A percentile compares a stretch with the other conserved stretches of the same genome.
phyloP scores from a whole-genome alignment of 2,113 vertebrate genomes.

The Ancistrus triradiatus region DNA sequence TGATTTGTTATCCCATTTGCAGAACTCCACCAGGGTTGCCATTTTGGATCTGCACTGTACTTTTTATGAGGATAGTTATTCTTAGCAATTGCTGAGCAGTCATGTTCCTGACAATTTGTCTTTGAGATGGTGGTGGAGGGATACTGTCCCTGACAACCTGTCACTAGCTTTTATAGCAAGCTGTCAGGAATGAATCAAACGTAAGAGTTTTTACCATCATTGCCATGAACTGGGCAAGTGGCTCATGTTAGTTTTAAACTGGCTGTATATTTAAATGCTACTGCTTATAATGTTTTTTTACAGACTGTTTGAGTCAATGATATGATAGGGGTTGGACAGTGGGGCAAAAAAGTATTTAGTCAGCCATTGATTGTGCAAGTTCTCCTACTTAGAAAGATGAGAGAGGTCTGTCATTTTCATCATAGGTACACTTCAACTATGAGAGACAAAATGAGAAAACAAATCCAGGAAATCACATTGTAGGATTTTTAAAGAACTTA shows the following conservation, averaged over 20 bases:
- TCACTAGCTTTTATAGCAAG: neutral
- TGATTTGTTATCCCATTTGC: conserved; percentile 31
- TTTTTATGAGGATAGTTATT: conserved; percentile 32
- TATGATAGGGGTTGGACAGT: no score
- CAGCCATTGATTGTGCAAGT: no score
- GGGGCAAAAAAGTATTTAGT: no score
- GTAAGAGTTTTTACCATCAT: conserved; percentile 3
- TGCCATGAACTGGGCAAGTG: neutral
- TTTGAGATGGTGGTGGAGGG: neutral
- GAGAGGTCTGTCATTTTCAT: no score
- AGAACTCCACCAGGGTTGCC: neutral
- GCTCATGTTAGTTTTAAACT: neutral
- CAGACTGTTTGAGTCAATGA: no score
- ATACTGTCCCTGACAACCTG: conserved; percentile 1
- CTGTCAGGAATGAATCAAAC: conserved; percentile 14
- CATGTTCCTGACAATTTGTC: conserved; percentile 24
- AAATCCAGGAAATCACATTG: no score
- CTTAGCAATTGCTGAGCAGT: conserved; percentile 29
- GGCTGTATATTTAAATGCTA: no score
- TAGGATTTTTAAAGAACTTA: no score
- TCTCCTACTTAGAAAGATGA: no score
- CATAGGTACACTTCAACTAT: no score
- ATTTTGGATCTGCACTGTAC: neutral
- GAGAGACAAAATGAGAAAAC: no score
- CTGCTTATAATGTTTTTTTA: no score